Percentiles rank a stretch among this genome's conserved stretches.
Evolutionary conservation across 2,113 vertebrate genomes (phyloP).

Genomic region (Boleophthalmus pectinirostris): DNA sequence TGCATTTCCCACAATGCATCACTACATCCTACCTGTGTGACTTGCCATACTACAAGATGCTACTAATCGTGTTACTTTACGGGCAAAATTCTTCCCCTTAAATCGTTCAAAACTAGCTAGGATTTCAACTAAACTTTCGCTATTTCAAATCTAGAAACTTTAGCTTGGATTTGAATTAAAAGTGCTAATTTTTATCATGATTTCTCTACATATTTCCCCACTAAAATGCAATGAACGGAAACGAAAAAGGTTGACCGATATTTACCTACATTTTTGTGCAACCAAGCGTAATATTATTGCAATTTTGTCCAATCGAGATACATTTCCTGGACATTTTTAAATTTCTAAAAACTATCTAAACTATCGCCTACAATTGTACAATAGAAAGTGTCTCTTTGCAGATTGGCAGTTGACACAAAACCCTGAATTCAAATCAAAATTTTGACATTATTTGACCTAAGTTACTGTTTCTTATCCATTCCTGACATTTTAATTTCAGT

Average conservation of each 20-base stretch:
- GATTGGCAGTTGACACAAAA: slow-evolving; percentile 8
- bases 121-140: not conserved
- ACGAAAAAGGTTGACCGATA: not conserved
- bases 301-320: slow-evolving; percentile 3
- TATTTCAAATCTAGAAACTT: not conserved
- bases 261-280: slow-evolving; percentile 2
- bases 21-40: slow-evolving; percentile 1
- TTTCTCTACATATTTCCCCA: not conserved
- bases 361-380: slow-evolving; percentile 1
- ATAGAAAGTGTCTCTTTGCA: slow-evolving; percentile 4
- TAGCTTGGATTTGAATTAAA: not conserved
- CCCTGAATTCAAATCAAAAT: not conserved
- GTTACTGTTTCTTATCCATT: not conserved
- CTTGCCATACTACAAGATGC: slow-evolving; percentile 7
- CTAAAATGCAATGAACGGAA: not conserved
- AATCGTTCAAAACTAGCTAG: not conserved
- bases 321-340: not conserved
- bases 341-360: slow-evolving; percentile 3
- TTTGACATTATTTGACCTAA: not conserved
- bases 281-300: slow-evolving; percentile 7
- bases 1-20: slow-evolving; percentile 4
- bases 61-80: not conserved
- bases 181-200: not conserved
- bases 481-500: not conserved
- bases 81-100: slow-evolving; percentile 3